phyloP scores from a whole-genome alignment of 1,140 invertebrate species.

The Orussus abietinus region DNA sequence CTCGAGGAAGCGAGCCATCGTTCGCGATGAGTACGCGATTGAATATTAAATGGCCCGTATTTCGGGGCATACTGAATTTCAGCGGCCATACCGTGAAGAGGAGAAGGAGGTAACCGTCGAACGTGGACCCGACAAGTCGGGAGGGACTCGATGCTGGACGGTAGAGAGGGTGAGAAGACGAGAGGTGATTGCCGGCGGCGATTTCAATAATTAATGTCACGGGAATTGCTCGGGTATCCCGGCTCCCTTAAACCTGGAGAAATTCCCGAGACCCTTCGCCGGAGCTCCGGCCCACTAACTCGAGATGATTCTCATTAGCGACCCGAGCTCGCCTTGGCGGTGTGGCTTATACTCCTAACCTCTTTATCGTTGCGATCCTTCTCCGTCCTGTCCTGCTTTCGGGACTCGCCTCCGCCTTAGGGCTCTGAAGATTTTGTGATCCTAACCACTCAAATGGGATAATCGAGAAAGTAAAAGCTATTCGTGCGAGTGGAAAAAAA shows the following conservation, averaged over 20 bases:
- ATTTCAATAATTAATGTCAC: conserved; percentile 41
- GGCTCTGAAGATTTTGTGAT: too few relatives aligned
- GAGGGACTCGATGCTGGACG: neutral
- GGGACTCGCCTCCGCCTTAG: too few relatives aligned
- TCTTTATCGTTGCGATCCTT: too few relatives aligned
- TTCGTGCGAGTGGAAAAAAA: conserved; percentile 1
- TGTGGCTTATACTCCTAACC: too few relatives aligned
- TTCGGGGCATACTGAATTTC: too few relatives aligned
- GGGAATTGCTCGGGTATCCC: conserved; percentile 29
- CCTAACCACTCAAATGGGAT: neutral
- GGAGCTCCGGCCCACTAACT: too few relatives aligned
- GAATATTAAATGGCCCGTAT: conserved; percentile 34
- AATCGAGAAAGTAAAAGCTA: neutral
- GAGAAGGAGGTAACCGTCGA: too few relatives aligned
- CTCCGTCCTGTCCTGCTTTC: too few relatives aligned
- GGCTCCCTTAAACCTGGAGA: neutral
- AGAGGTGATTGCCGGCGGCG: conserved; percentile 23
- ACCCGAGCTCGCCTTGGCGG: too few relatives aligned
- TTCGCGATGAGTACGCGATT: conserved; percentile 27
- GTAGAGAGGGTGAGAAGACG: conserved; percentile 7
- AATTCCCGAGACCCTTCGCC: neutral
- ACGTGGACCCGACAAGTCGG: conserved; percentile 24
- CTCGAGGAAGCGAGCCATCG: conserved; percentile 11
- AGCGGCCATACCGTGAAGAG: too few relatives aligned
- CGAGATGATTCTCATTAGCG: too few relatives aligned